A percentile compares a stretch with the other conserved stretches of the same genome.
These are phyloP conservation scores for Acridotheres tristis DNA, from an alignment of 2,797 vertebrate genomes.

Conservation along the genomic window DNA sequence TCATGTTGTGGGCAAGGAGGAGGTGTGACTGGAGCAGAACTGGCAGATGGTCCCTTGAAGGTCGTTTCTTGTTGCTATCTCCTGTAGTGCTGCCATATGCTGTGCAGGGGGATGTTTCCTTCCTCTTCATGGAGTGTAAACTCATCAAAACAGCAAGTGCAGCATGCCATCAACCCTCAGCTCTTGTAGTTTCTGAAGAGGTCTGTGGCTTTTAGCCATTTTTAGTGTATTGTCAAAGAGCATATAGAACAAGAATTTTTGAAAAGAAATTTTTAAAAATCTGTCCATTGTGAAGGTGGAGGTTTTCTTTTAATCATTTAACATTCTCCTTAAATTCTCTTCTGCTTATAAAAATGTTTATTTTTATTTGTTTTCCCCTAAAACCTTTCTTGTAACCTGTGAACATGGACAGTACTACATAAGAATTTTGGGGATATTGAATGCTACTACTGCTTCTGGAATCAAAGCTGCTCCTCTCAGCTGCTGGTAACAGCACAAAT, in stretches of 20 bases:
- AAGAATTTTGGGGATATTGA: background rate
- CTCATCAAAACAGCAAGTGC: conserved; percentile 64
- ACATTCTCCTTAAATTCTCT: background rate
- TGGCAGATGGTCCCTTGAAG: conserved; percentile 71
- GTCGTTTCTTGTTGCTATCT: conserved; percentile 65
- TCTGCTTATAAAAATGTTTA: background rate
- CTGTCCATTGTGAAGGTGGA: background rate
- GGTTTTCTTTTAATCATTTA: background rate
- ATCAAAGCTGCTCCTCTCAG: background rate
- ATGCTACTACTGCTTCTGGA: background rate
- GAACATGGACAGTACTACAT: background rate
- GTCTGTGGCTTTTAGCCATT: conserved; percentile 11
- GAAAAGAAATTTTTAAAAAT: background rate
- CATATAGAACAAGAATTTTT: background rate
- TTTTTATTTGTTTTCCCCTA: background rate
- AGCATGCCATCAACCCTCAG: background rate
- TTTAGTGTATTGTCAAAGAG: background rate
- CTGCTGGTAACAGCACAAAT: background rate
- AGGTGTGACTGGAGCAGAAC: conserved; percentile 62
- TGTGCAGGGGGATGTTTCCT: conserved; percentile 62
- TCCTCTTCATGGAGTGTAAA: conserved; percentile 65
- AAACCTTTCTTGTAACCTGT: background rate
- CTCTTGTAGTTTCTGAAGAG: conserved; percentile 30
- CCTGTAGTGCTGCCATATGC: conserved; percentile 70
- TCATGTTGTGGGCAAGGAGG: conserved; percentile 68